Conservation (phyloP, 2,113 vertebrate species). For the Xenopus tropicalis region DNA sequence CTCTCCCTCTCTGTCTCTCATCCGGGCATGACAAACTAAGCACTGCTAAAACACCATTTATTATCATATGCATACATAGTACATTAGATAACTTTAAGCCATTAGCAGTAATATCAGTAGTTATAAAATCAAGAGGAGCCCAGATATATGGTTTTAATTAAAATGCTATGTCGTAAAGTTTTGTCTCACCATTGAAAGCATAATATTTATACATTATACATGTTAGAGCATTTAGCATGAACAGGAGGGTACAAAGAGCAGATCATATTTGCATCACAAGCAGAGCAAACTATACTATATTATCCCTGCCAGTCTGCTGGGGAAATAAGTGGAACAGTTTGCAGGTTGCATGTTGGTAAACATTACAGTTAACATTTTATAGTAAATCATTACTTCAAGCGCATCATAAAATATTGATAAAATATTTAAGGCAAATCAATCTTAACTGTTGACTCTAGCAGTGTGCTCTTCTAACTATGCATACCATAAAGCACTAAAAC, state of each 20-base stretch:
- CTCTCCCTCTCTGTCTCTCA: not conserved
- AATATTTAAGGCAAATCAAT: slow-evolving; percentile 31
- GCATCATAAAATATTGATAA: slow-evolving; percentile 31
- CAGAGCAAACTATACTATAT: not conserved
- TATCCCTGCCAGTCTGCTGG: not conserved
- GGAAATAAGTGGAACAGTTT: slow-evolving; percentile 4
- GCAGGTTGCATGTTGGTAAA: slow-evolving; percentile 18
- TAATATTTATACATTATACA: slow-evolving; percentile 22
- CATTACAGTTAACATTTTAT: slow-evolving; percentile 10
- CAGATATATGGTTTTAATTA: slow-evolving; percentile 34
- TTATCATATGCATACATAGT: slow-evolving; percentile 16
- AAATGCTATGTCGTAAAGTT: slow-evolving; percentile 13
- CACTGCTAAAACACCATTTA: slow-evolving; percentile 18
- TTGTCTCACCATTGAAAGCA: slow-evolving; percentile 6
- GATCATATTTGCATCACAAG: slow-evolving; percentile 6
- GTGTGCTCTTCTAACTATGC: not conserved
- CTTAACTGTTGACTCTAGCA: slow-evolving; percentile 8
- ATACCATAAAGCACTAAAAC: slow-evolving; percentile 7
- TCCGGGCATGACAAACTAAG: slow-evolving; percentile 5
- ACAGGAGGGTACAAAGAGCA: not conserved
- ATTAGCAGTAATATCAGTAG: slow-evolving; percentile 4
- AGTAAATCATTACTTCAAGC: slow-evolving; percentile 5
- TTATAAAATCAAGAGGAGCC: not conserved
- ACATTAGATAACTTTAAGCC: slow-evolving; percentile 1
- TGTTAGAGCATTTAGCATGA: not conserved